Conservation (phyloP, 2,113 vertebrate species). For the Sphyrna mokarran region DNA sequence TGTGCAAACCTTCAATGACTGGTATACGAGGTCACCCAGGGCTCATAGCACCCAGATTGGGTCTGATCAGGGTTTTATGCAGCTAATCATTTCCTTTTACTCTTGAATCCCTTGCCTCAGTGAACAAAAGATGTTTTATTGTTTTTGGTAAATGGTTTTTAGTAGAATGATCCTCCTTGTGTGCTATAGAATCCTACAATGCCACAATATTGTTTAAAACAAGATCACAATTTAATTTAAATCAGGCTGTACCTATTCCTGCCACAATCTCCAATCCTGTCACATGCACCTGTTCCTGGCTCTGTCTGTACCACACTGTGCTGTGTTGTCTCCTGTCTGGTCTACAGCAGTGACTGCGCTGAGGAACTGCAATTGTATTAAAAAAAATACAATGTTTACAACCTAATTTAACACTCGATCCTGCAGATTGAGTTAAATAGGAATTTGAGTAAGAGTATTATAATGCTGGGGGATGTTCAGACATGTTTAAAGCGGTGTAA, state of each 20-base stretch:
- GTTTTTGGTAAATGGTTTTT: neutral
- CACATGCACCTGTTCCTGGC: neutral
- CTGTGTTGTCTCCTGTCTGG: neutral
- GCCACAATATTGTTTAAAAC: neutral
- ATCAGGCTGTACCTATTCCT: neutral
- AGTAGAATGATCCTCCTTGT: neutral
- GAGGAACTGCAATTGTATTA: constrained; percentile 33
- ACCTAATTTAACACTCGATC: constrained; percentile 23
- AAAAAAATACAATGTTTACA: constrained; percentile 33
- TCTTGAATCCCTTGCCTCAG: neutral
- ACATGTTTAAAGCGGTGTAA: constrained; percentile 39
- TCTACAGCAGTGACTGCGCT: neutral
- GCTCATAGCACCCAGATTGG: neutral
- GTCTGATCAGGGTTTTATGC: neutral
- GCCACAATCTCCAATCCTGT: too few relatives aligned
- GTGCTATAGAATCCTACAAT: neutral
- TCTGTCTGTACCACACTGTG: neutral
- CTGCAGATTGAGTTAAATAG: constrained; percentile 39
- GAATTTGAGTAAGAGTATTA: constrained; percentile 39
- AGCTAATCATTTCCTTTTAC: neutral
- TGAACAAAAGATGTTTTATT: neutral
- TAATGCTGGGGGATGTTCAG: constrained; percentile 39
- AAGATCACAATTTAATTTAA: neutral
- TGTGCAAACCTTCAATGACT: too few relatives aligned
- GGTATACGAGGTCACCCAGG: neutral